Percentiles rank a stretch among this genome's conserved stretches.
phyloP scores from a whole-genome alignment of 2,888 invertebrate species.

The Ligdia adustata region DNA sequence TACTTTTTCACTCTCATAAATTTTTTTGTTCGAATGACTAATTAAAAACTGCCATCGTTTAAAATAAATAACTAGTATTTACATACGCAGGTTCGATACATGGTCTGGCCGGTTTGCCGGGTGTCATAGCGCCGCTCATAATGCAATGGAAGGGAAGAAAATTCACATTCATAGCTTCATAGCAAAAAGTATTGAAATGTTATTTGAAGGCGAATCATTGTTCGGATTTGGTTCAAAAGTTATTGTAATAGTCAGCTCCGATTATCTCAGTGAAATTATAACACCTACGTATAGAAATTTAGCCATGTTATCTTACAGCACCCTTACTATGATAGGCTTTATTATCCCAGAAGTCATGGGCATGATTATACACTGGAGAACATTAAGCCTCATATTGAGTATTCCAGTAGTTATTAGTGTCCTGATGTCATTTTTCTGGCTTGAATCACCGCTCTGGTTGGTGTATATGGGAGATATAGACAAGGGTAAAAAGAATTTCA shows the following conservation, averaged over 20 bases:
- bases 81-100: slow-evolving; percentile 40
- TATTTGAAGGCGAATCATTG: slow-evolving; percentile 33
- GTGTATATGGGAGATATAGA: neutral
- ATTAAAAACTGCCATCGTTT: no score
- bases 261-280: slow-evolving; percentile 9
- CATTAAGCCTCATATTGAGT: slow-evolving; percentile 1
- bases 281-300: slow-evolving; percentile 6
- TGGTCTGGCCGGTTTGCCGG: slow-evolving; percentile 38
- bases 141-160: slow-evolving; percentile 41
- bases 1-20: no score
- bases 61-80: no score
- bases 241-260: neutral
- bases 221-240: slow-evolving; percentile 21
- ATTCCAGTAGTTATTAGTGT: slow-evolving; percentile 8
- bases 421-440: neutral
- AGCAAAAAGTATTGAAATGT: slow-evolving; percentile 16
- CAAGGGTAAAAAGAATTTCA: neutral
- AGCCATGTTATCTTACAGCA: neutral
- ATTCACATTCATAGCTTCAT: slow-evolving; percentile 31
- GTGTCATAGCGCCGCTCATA: slow-evolving; percentile 36
- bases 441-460: slow-evolving; percentile 6
- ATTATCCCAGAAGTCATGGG: neutral
- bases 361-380: neutral
- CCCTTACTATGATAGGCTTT: neutral
- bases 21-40: no score